phyloP scores from a whole-genome alignment of 1,140 invertebrate genomes.

The Drosophila nannoptera region DNA sequence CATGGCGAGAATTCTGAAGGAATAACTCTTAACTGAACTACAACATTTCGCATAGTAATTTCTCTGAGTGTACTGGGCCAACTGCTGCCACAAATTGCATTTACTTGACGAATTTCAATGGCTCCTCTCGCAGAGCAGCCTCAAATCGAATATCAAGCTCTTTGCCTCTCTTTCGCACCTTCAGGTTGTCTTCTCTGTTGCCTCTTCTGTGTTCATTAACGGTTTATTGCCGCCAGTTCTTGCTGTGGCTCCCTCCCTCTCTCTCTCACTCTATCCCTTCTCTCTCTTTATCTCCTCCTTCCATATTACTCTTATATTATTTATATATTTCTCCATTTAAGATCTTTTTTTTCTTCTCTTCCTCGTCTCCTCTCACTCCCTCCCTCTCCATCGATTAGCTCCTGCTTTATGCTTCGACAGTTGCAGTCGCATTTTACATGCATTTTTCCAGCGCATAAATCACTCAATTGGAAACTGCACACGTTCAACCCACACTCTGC shows the following conservation, averaged over 20 bases:
- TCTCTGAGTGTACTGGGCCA: no score
- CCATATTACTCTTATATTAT: not conserved
- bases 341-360: not conserved
- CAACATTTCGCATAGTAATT: no score
- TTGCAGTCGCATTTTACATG: slow-evolving; percentile 31
- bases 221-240: not conserved
- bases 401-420: slow-evolving; percentile 26
- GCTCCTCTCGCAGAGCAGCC: not conserved
- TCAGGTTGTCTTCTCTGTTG: no score
- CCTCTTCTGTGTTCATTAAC: no score
- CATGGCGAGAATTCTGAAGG: no score
- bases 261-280: no score
- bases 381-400: slow-evolving; percentile 5
- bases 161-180: not conserved
- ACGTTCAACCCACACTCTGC: slow-evolving; percentile 24
- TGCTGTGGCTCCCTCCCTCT: not conserved
- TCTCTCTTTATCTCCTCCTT: no score
- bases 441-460: slow-evolving; percentile 74
- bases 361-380: not conserved
- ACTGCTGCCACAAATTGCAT: no score
- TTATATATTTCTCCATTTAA: slow-evolving; percentile 1
- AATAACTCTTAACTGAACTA: no score
- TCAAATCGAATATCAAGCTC: no score
- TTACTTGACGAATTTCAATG: slow-evolving; percentile 16
- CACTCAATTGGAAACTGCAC: slow-evolving; percentile 75